Evolutionary conservation across 2,888 invertebrate species (phyloP), one percentile per base, ranked within the genome.

Genomic region (Lymantria dispar): DNA sequence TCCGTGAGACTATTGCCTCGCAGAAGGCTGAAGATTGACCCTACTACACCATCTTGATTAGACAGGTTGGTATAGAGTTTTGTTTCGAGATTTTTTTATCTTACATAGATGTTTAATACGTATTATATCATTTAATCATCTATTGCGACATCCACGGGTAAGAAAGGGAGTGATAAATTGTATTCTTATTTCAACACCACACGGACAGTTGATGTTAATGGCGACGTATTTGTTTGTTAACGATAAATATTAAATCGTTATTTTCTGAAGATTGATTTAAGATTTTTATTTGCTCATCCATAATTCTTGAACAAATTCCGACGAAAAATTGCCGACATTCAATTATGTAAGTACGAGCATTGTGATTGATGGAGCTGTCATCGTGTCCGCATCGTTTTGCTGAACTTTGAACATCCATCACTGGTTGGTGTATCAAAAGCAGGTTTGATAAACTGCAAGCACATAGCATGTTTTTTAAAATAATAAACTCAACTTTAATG

Each of bases 331-430:
- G 56, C 52, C 45, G 60, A 64, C 58, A 60, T 68, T 68, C 67
- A 68, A 68, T 68, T 68, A 66, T 59, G 57, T 59, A 68, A 51
- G 52, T 57, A 59, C 50, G 41, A 36, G 31, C 43, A 44, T 11
- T 45, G 60, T 68, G 68, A 68, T 68, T 68, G 68, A 68, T 68
- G 62, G 45, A 53, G 43, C 64, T 60, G 67, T 59, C 64, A 56
- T 54, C 52, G 15, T 57, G 61, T 60, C 61, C 59, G 55, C 57
- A 43, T 64, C 58, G 58, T 52, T 37, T 56, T 50, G 52, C 54
- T 56, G 58, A 68, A 66, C 64, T 68, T 64, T 56, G 48, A 52
- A 66, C 67, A 68, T 68, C 69, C 60, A 68, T 68, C 64, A 68
- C 51, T 56, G 59, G 50, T 58, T 58, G 59, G 3, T 22, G 22